Percentiles rank a stretch among this genome's conserved stretches.
These are phyloP conservation scores for Azemiops feae DNA, from an alignment of 2,113 vertebrate species.

Conservation along the genomic window DNA sequence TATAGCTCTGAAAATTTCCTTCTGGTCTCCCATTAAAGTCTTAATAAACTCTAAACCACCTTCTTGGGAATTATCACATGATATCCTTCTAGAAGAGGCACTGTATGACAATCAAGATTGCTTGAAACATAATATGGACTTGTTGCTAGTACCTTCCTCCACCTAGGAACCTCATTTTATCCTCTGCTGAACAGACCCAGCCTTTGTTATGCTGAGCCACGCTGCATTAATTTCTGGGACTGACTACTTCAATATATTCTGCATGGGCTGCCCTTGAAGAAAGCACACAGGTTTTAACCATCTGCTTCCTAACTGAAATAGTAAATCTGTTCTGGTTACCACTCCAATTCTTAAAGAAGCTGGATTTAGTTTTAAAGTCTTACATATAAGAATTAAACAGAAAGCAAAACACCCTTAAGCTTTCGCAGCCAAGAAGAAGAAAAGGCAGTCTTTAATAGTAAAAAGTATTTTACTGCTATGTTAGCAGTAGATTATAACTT, in stretches of 20 bases:
- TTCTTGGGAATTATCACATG: background rate
- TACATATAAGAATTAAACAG: background rate
- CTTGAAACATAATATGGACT: background rate
- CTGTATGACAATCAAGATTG: background rate
- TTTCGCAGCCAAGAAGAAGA: background rate
- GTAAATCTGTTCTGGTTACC: background rate
- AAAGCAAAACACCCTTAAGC: background rate
- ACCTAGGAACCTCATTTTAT: background rate
- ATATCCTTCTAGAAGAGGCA: background rate
- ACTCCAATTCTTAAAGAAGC: background rate
- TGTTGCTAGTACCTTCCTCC: background rate
- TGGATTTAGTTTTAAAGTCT: background rate
- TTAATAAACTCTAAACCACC: background rate
- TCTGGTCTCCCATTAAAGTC: background rate
- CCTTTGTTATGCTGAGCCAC: background rate
- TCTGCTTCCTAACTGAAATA: background rate
- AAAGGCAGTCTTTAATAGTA: background rate
- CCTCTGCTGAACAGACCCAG: background rate
- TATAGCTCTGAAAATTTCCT: background rate
- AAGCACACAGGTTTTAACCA: background rate
- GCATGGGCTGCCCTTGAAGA: background rate
- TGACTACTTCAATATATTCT: no score
- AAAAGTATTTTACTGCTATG: background rate
- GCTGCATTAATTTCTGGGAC: background rate
- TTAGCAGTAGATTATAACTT: background rate